A percentile compares a stretch with the other conserved stretches of the same genome.
Evolutionary conservation across 2,797 vertebrate species (phyloP).

Genomic region (Thunnus albacares): DNA sequence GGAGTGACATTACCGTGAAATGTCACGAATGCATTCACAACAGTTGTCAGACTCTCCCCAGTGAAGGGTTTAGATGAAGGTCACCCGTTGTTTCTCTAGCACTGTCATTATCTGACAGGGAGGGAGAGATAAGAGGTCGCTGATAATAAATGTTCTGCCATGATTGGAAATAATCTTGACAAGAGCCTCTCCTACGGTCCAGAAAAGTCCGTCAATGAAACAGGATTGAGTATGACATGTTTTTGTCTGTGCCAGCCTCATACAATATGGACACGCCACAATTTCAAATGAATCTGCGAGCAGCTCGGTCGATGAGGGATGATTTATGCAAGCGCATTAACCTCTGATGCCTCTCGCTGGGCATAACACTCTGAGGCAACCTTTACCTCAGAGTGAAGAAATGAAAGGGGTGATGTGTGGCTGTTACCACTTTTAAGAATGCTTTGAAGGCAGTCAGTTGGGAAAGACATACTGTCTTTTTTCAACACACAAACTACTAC

Average conservation of each 20-base stretch:
- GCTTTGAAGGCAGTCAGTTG: constrained; percentile 4
- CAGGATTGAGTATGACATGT: constrained; percentile 56
- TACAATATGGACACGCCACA: constrained; percentile 18
- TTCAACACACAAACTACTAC: constrained; percentile 1
- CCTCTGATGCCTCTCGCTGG: constrained; percentile 31
- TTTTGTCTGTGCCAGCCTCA: constrained; percentile 32
- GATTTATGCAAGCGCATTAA: constrained; percentile 31
- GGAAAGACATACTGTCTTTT: not conserved
- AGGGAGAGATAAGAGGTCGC: constrained; percentile 65
- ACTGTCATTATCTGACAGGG: constrained; percentile 71
- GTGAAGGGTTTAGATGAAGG: constrained; percentile 63
- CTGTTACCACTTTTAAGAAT: not conserved
- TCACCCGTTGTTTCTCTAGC: constrained; percentile 67
- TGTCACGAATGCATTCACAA: not conserved
- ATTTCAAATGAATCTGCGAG: constrained; percentile 46
- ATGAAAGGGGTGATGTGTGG: constrained; percentile 18
- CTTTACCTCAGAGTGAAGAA: constrained; percentile 38
- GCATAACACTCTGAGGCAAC: constrained; percentile 28
- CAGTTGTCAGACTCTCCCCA: constrained; percentile 29
- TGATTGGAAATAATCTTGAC: constrained; percentile 78
- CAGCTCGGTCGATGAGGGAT: constrained; percentile 8
- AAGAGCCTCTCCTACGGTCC: constrained; percentile 64
- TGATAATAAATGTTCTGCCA: constrained; percentile 65
- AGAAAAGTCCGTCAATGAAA: constrained; percentile 55
- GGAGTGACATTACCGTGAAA: constrained; percentile 23